Percentiles rank a stretch among this genome's conserved stretches.
Evolutionary conservation across 2,797 vertebrate species (phyloP).

Genomic region (Microctenopoma stevenorrisi): DNA sequence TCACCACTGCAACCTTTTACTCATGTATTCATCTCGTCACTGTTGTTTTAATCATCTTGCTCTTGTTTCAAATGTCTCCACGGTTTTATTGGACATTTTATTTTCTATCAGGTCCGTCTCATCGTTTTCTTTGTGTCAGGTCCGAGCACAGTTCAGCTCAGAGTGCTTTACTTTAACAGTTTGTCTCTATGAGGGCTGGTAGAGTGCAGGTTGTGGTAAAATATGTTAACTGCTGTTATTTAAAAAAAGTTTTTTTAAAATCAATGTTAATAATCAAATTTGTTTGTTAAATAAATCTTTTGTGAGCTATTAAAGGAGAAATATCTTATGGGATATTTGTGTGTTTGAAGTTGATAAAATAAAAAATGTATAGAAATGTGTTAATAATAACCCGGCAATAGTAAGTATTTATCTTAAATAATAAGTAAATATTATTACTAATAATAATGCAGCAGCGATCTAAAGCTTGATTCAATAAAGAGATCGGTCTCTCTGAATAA

Average conservation of each 20-base stretch:
- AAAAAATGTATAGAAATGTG: background rate
- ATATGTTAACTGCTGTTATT: background rate
- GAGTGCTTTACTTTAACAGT: background rate
- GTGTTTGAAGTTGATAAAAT: background rate
- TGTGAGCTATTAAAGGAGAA: slow-evolving; percentile 59
- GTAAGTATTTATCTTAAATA: too few relatives aligned
- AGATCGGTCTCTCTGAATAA: too few relatives aligned
- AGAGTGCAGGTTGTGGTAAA: background rate
- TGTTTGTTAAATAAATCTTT: slow-evolving; percentile 29
- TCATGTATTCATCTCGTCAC: background rate
- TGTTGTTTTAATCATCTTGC: background rate
- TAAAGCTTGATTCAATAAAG: too few relatives aligned
- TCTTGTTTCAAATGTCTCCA: background rate
- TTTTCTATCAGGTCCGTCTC: background rate
- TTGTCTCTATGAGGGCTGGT: background rate
- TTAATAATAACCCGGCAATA: too few relatives aligned
- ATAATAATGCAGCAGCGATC: too few relatives aligned
- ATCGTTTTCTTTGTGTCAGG: background rate
- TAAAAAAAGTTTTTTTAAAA: slow-evolving; percentile 21
- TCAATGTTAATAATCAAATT: slow-evolving; percentile 18
- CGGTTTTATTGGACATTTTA: background rate
- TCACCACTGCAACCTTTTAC: background rate
- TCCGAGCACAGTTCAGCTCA: background rate
- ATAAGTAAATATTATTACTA: too few relatives aligned
- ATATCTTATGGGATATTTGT: slow-evolving; percentile 6